Base-by-base conservation (phyloP, 2,888 invertebrate species). In the Melipona beecheii region DNA sequence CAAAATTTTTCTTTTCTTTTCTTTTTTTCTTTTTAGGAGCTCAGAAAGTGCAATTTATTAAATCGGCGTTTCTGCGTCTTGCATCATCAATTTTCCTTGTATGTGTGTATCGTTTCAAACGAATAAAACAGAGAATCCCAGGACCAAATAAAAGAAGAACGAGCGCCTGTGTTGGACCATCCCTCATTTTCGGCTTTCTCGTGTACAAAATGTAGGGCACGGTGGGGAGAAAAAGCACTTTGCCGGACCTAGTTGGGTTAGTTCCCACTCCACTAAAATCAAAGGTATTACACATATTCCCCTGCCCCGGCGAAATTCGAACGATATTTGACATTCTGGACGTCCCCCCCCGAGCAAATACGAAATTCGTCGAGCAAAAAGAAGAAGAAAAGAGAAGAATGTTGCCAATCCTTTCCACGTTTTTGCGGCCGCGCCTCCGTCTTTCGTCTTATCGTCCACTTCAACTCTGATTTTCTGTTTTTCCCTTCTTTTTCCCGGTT, bases 151-250 rank as follows among this genome's bases (percentile, higher is more conserved):
- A 24, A 2, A 43, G n/a, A 31, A 13, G 31, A 31, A 2, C 2
- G 27, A 69, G 31, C 21, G 31, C 0, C 13, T 36, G 17, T 6
- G 36, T 36, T 70, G n/a, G 11, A 36, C 21, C n/a, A 56, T 2
- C 13, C n/a, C 27, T 31, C 15, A 11, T 58, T 62, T 64, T n/a
- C 1, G 31, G n/a, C 11, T 56, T 56, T 19, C 66, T 24, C 65
- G 15, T 43, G 65, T 65, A n/a, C 62, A 54, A 74, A 66, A 75
- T 75, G 56, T 75, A 56, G 66, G 43, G 21, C 62, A 64, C 31
- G 9, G 36, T 9, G 36, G 31, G 2, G 50, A 31, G 31, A 52
- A 62, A 50, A 73, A 62, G 43, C 72, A 73, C 62, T 73, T 62
- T 60, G 62, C n/a, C 43, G n/a, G 31, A 19, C 5, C 11, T 62